Percentiles rank a stretch among this genome's conserved stretches.
Conservation (phyloP, 2,113 vertebrate species). For the Percopsis transmontana region DNA sequence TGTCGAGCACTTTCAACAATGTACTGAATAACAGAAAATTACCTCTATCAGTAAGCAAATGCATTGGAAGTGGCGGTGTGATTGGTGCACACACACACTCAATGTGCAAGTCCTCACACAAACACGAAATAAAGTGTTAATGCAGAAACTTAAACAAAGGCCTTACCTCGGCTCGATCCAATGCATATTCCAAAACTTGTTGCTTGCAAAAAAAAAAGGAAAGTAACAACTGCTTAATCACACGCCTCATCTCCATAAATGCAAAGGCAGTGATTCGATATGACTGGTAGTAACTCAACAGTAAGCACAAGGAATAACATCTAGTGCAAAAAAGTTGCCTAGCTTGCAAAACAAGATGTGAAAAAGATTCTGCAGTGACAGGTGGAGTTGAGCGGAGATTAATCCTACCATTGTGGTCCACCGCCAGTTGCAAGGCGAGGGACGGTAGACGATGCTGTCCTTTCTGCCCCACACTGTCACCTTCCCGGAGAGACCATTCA, state of each 20-base stretch:
- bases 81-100: neutral
- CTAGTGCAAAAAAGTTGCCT: neutral
- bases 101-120: neutral
- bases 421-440: slow-evolving; percentile 72
- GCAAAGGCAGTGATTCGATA: neutral
- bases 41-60: neutral
- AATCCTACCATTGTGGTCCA: slow-evolving; percentile 79
- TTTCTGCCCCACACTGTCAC: slow-evolving; percentile 77
- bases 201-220: slow-evolving; percentile 78
- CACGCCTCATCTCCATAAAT: neutral
- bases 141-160: neutral
- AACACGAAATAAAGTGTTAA: neutral
- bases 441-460: slow-evolving; percentile 78
- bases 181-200: slow-evolving; percentile 95
- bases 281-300: neutral
- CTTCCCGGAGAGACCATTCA: slow-evolving; percentile 79
- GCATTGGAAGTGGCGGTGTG: neutral
- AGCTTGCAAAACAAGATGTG: neutral
- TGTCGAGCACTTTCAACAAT: slow-evolving; percentile 98
- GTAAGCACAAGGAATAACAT: neutral
- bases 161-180: slow-evolving; percentile 97
- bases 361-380: neutral
- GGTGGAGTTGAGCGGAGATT: neutral
- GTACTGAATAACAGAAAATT: slow-evolving; percentile 81
- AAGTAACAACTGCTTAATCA: slow-evolving; percentile 8